Evolutionary conservation across 2,888 invertebrate genomes (phyloP).

Genomic region (Muschampia plurimacula): DNA sequence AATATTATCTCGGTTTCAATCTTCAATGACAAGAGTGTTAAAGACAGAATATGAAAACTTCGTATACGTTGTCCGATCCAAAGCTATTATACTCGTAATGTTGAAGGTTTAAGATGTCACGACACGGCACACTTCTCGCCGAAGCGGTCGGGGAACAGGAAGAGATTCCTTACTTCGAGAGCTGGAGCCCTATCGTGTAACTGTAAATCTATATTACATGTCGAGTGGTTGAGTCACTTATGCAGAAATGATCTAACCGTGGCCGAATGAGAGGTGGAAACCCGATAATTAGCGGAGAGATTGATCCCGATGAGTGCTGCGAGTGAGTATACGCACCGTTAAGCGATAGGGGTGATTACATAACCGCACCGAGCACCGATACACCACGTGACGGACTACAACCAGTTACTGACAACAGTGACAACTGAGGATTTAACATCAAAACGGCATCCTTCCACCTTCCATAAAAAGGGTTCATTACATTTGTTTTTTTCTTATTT

Average conservation of each 20-base stretch:
- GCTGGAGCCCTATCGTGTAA: slow-evolving; percentile 28
- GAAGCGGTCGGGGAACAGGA: slow-evolving; percentile 2
- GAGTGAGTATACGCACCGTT: not conserved
- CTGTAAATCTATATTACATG: slow-evolving; percentile 29
- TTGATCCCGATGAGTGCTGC: slow-evolving; percentile 1
- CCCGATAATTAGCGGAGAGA: slow-evolving; percentile 13
- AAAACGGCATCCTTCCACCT: not conserved
- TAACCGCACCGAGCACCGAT: not conserved
- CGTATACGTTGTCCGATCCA: not conserved
- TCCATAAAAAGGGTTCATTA: too few relatives aligned
- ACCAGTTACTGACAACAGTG: not conserved
- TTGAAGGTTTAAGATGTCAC: not conserved
- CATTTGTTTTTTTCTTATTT: too few relatives aligned
- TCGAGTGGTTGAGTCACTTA: slow-evolving; percentile 10
- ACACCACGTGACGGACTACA: not conserved
- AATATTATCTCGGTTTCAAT: not conserved
- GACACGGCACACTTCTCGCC: not conserved
- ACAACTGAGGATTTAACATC: not conserved
- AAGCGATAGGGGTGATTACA: not conserved
- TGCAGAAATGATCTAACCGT: slow-evolving; percentile 28
- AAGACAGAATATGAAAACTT: not conserved
- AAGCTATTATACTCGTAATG: not conserved
- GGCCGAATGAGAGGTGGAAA: slow-evolving; percentile 35
- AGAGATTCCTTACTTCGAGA: slow-evolving; percentile 30
- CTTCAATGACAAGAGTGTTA: not conserved